Conservation (phyloP, 2,888 invertebrate genomes). For the Smittia aterrima region DNA sequence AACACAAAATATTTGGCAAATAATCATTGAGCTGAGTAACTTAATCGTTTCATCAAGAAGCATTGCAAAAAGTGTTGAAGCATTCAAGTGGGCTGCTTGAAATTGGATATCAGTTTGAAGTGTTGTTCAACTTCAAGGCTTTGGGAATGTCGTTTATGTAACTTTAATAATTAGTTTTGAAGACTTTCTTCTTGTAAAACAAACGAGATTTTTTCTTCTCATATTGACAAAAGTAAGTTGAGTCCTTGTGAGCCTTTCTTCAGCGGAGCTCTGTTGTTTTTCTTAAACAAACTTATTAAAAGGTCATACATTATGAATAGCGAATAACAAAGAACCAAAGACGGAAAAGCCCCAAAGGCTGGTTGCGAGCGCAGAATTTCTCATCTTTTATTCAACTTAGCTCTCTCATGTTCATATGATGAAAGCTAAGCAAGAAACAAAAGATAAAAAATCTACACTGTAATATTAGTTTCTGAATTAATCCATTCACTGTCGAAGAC, state of each 20-base stretch:
- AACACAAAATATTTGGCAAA: not conserved
- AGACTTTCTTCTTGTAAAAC: no score
- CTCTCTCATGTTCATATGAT: no score
- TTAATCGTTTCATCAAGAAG: slow-evolving; percentile 28
- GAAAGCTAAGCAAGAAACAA: no score
- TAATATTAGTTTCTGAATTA: no score
- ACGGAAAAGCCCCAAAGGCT: not conserved
- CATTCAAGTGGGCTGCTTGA: not conserved
- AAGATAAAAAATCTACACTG: no score
- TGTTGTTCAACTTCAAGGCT: slow-evolving; percentile 2
- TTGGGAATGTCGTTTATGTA: not conserved
- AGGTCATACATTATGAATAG: slow-evolving; percentile 36
- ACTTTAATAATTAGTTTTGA: not conserved
- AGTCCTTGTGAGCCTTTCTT: not conserved
- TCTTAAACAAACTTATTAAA: slow-evolving; percentile 40
- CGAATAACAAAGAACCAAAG: not conserved
- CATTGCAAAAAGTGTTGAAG: slow-evolving; percentile 27
- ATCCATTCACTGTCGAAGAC: no score
- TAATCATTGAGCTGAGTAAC: slow-evolving; percentile 6
- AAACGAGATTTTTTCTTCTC: no score
- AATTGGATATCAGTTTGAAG: slow-evolving; percentile 21
- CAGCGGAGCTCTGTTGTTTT: not conserved
- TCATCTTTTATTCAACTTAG: no score
- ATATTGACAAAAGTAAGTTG: not conserved
- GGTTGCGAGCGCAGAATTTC: not conserved